These are phyloP conservation scores for Xylota segnis DNA, from an alignment of 2,888 invertebrate species.

Conservation along the genomic window DNA sequence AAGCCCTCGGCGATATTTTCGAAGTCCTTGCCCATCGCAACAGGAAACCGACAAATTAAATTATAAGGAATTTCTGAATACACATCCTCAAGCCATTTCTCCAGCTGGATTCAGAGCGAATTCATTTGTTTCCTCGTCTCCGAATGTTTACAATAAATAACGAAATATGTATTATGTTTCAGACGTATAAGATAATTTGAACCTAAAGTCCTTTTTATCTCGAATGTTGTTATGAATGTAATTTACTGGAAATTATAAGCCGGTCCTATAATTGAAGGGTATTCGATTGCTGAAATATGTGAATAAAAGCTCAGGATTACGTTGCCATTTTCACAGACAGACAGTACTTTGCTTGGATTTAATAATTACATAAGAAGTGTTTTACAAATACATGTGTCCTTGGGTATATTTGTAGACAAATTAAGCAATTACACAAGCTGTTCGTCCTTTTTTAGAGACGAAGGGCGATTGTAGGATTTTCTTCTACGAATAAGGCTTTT, in stretches of 20 bases:
- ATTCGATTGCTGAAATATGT: neutral
- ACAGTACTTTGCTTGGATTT: neutral
- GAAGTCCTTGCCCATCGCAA: neutral
- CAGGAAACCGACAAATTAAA: neutral
- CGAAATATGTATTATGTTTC: neutral
- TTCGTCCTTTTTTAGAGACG: no score
- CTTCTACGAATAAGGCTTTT: no score
- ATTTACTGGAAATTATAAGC: neutral
- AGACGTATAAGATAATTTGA: neutral
- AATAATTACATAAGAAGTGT: no score
- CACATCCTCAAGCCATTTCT: neutral
- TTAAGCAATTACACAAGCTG: no score
- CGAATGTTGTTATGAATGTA: neutral
- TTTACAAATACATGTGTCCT: no score
- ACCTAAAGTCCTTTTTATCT: neutral
- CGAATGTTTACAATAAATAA: neutral
- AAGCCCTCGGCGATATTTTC: neutral
- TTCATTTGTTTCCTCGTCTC: neutral
- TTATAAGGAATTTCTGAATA: neutral
- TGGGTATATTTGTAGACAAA: no score
- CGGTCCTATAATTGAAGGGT: neutral
- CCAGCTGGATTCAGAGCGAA: neutral
- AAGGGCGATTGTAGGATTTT: no score
- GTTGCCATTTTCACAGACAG: neutral
- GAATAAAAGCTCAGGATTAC: neutral